Base-by-base conservation (phyloP, 2,113 vertebrate genomes). In the Leptobrachium leishanense region DNA sequence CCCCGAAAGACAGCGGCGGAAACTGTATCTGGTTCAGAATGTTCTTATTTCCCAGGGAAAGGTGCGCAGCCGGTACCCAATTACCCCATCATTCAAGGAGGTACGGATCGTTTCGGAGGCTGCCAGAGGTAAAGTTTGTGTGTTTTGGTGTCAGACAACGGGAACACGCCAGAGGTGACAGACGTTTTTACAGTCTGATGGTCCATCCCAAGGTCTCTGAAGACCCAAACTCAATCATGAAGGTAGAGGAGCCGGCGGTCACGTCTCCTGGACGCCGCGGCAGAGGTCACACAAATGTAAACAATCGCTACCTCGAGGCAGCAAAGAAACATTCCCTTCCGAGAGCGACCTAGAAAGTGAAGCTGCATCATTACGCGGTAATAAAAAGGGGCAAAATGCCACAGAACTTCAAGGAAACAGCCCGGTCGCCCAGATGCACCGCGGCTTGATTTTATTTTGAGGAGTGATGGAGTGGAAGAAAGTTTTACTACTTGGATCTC, bases 21-120 rank as follows among this genome's bases (percentile, higher is more conserved):
- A 68, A 81, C 74, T 13, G 53, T 74, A 41, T 68, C 41, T n/a
- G 44, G 78, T 31, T 67, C n/a, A 40, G 42, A 20, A 74, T 81
- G 74, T 81, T 68, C 59, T 81, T 41, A 67, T 68, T 81, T 74
- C 65, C 40, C 40, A 57, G 46, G 77, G 71, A 74, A 62, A 68
- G 54, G 12, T 41, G 20, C 42, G 53, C 71, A 74, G 64, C 72
- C 62, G 66, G 53, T 74, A 40, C n/a, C 42, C 78, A 74, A 81
- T 72, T 68, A 74, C 71, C 68, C 20, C 68, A 74, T 81, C 78
- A 74, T 74, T 50, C 72, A 68, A 20, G 55, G 59, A 31, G 53
- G 31, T 74, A 68, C 64, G n/a, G n/a, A 81, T 66, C 53, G 59
- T 62, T 68, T 72, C 53, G 43, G 42, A 50, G 43, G 71, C 64